Conservation (phyloP, 2,797 vertebrate species). For the Acridotheres tristis region DNA sequence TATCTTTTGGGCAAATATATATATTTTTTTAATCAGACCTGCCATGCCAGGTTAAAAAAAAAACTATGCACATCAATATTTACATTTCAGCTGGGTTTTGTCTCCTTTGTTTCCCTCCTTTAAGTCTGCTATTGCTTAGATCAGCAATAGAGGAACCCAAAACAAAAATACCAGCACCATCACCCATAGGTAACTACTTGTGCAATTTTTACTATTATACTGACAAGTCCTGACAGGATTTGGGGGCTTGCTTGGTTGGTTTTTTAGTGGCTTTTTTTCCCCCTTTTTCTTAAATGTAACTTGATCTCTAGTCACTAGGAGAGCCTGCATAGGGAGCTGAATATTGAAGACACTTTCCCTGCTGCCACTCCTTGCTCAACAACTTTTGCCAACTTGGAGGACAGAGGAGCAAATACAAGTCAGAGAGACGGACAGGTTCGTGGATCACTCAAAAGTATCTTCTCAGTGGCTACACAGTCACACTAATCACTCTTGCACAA, state of each 20-base stretch:
- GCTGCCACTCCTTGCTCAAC: neutral
- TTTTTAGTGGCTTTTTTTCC: neutral
- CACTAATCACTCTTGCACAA: neutral
- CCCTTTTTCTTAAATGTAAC: neutral
- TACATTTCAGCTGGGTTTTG: neutral
- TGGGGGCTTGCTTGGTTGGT: neutral
- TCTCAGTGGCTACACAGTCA: neutral
- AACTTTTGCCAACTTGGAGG: neutral
- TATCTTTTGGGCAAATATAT: neutral
- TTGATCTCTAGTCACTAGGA: neutral
- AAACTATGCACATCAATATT: neutral
- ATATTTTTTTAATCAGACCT: neutral
- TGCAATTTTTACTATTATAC: neutral
- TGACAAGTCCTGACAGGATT: neutral
- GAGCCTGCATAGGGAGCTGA: neutral
- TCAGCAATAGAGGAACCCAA: neutral
- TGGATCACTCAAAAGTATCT: neutral
- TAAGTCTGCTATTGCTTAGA: neutral
- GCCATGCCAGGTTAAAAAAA: neutral
- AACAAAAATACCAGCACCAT: neutral
- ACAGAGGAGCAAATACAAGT: neutral
- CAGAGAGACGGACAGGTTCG: neutral
- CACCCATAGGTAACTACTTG: neutral
- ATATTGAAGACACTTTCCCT: neutral
- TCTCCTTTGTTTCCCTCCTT: neutral